Conservation (phyloP, 2,113 vertebrate genomes). For the Drymodes brunneopygia region DNA sequence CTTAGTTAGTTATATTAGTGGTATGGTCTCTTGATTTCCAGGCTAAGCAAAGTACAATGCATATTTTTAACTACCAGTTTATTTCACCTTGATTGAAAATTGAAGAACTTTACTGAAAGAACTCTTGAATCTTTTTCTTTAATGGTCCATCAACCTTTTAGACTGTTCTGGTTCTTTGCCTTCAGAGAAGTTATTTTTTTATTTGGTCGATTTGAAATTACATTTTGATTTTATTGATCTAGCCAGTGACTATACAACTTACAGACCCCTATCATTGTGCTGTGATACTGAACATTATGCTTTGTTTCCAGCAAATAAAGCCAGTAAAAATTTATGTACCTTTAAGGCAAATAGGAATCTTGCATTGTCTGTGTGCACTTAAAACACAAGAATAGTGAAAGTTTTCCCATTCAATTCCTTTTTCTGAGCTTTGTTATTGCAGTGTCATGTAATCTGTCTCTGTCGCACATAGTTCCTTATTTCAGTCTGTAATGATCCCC, state of each 20-base stretch:
- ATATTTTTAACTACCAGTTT: conserved; percentile 12
- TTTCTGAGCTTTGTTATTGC: background rate
- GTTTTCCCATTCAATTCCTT: background rate
- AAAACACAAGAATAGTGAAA: background rate
- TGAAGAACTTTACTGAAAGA: background rate
- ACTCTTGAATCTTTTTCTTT: conserved; percentile 37
- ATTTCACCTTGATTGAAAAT: background rate
- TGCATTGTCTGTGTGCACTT: background rate
- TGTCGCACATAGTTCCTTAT: background rate
- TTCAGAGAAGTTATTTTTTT: conserved; percentile 52
- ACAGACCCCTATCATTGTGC: background rate
- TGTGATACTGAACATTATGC: background rate
- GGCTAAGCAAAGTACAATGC: background rate
- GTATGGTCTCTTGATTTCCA: background rate
- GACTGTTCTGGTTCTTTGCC: conserved; percentile 47
- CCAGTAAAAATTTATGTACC: conserved; percentile 52
- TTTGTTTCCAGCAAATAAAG: conserved; percentile 32
- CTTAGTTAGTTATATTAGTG: background rate
- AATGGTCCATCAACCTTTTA: background rate
- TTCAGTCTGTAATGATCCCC: background rate
- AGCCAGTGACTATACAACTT: background rate
- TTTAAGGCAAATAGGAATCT: conserved; percentile 39
- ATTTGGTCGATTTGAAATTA: conserved; percentile 32
- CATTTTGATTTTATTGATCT: conserved; percentile 46
- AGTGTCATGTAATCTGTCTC: background rate